Percentiles rank a stretch among this genome's conserved stretches.
Conservation (phyloP, 2,888 invertebrate species). For the Carterocephalus palaemon region DNA sequence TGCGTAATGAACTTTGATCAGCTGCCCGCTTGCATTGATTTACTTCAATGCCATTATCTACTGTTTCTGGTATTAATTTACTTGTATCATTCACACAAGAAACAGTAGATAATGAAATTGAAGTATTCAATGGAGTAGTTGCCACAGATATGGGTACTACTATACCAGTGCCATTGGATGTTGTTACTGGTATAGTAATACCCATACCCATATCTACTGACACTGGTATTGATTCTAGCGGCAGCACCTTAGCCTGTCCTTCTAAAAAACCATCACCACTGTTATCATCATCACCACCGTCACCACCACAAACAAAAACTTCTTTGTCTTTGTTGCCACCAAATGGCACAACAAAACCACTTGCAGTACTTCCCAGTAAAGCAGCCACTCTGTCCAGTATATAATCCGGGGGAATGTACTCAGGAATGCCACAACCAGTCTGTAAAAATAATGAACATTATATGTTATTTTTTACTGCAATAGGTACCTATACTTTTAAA, state of each 20-base stretch:
- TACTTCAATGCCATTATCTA: no score
- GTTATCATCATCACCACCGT: neutral
- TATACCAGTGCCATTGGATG: neutral
- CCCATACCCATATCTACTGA: neutral
- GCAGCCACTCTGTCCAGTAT: constrained; percentile 29
- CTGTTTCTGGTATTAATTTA: no score
- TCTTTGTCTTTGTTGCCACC: constrained; percentile 26
- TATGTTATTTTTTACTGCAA: no score
- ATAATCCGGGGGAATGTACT: no score
- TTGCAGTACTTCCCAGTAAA: constrained; percentile 26
- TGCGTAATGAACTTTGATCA: no score
- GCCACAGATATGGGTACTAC: neutral
- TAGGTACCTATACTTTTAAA: no score
- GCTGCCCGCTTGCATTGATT: no score
- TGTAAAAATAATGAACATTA: no score
- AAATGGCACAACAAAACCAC: constrained; percentile 24
- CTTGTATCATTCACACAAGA: no score
- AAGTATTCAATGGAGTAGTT: neutral
- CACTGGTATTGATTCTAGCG: neutral
- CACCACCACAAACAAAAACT: no score
- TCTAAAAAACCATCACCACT: neutral
- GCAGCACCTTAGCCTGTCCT: neutral
- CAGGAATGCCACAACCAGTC: no score
- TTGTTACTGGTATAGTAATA: neutral
- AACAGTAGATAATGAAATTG: neutral